Evolutionary conservation across 2,113 vertebrate genomes (phyloP).

Genomic region (Trematocara zebra): DNA sequence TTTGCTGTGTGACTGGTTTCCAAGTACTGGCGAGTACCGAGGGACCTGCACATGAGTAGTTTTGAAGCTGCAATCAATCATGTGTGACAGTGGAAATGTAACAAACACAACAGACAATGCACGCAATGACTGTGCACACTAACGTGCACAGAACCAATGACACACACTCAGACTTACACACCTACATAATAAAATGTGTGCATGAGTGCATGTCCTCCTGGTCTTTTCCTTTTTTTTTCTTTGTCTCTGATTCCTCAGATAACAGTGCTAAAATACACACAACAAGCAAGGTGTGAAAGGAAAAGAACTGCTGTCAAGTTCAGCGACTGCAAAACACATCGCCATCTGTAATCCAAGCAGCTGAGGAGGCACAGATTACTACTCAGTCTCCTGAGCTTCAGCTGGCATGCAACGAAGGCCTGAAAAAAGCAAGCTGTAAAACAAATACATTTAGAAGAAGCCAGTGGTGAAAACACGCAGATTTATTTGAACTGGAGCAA

Average conservation of each 20-base stretch:
- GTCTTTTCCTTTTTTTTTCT: background rate
- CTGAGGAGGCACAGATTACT: conserved; percentile 21
- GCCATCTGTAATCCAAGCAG: conserved; percentile 21
- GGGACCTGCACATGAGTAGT: conserved; percentile 36
- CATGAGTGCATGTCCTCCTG: background rate
- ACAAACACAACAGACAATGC: background rate
- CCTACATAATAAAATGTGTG: background rate
- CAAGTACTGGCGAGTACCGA: background rate
- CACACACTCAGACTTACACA: background rate
- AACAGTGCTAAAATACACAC: background rate
- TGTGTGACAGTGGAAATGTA: conserved; percentile 17
- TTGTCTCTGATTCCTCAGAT: background rate
- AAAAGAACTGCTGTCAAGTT: conserved; percentile 1
- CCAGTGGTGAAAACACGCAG: background rate
- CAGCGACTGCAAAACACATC: background rate
- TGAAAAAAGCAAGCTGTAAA: background rate
- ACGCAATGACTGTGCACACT: background rate
- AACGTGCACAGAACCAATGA: background rate
- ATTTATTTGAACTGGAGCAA: conserved; percentile 26
- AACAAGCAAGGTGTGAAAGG: background rate
- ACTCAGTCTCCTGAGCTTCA: background rate
- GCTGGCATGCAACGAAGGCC: background rate
- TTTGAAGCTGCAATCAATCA: conserved; percentile 47
- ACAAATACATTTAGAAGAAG: conserved; percentile 32
- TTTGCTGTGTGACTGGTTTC: conserved; percentile 10